phyloP scores from a whole-genome alignment of 2,888 invertebrate species.

The Parascotia fuliginaria region DNA sequence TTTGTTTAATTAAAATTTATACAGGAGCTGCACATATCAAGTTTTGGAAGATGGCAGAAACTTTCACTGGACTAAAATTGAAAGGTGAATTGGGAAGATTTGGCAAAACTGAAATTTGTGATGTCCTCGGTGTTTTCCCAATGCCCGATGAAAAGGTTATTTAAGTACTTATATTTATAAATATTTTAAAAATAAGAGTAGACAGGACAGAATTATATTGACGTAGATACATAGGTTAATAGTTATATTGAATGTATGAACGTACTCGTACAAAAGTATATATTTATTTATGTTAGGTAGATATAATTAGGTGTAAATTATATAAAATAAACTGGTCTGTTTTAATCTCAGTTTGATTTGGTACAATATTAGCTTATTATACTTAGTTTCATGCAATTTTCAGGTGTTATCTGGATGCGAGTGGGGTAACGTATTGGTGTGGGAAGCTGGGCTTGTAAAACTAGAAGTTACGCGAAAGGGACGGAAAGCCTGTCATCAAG shows the following conservation, averaged over 20 bases:
- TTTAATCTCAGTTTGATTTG: too few species aligned
- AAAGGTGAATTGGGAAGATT: constrained; percentile 95
- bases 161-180: too few species aligned
- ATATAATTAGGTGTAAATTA: too few species aligned
- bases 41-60: constrained; percentile 97
- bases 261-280: too few species aligned
- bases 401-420: constrained; percentile 93
- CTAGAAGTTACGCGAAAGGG: constrained; percentile 91
- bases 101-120: constrained; percentile 96
- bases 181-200: too few species aligned
- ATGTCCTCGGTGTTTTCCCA: constrained; percentile 93
- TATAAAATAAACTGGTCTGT: too few species aligned
- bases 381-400: neutral
- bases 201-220: too few species aligned
- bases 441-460: constrained; percentile 96
- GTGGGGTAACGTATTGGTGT: constrained; percentile 96
- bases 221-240: too few species aligned
- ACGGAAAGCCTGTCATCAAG: constrained; percentile 90
- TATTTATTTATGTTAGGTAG: too few species aligned
- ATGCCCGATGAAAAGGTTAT: constrained; percentile 94
- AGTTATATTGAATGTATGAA: too few species aligned
- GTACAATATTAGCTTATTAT: too few species aligned
- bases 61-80: constrained; percentile 96
- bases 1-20: constrained; percentile 4
- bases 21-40: constrained; percentile 91